phyloP scores from a whole-genome alignment of 2,888 invertebrate genomes.

The Eupithecia abbreviata region DNA sequence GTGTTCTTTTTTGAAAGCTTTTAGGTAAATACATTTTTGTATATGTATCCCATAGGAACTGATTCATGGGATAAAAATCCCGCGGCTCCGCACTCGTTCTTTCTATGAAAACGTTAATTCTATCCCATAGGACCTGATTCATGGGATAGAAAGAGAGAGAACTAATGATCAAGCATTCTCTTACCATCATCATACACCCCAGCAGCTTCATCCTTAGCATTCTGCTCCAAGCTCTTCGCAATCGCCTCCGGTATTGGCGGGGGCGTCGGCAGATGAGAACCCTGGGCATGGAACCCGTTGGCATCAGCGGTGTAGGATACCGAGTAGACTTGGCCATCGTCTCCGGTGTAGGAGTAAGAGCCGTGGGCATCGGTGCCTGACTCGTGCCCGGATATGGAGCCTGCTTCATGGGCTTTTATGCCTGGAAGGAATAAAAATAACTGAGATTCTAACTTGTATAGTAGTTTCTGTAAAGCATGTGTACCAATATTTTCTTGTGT shows the following conservation, averaged over 20 bases:
- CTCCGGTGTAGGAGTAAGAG: constrained; percentile 82
- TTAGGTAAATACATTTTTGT: too few relatives aligned
- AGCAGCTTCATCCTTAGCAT: constrained; percentile 77
- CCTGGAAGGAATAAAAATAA: constrained; percentile 51
- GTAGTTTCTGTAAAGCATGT: too few relatives aligned
- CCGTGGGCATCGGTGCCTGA: constrained; percentile 76
- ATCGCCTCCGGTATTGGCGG: constrained; percentile 84
- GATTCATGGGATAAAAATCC: too few relatives aligned
- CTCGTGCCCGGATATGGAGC: constrained; percentile 60
- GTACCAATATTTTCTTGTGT: too few relatives aligned
- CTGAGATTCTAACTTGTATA: neutral
- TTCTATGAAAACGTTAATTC: too few relatives aligned
- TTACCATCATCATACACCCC: constrained; percentile 80
- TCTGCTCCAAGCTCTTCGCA: constrained; percentile 74
- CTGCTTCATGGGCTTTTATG: constrained; percentile 81
- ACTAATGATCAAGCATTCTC: constrained; percentile 22
- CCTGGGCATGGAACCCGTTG: constrained; percentile 82
- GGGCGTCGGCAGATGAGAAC: constrained; percentile 83
- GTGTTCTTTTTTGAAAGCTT: too few relatives aligned
- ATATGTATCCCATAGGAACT: too few relatives aligned
- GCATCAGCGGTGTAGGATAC: constrained; percentile 84
- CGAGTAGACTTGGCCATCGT: constrained; percentile 82
- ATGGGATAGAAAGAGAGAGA: too few relatives aligned
- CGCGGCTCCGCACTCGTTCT: too few relatives aligned
- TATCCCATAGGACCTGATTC: too few relatives aligned